Evolutionary conservation across 2,888 invertebrate species (phyloP), one percentile per base, ranked within the genome.

Genomic region (Drosophila emarginata): DNA sequence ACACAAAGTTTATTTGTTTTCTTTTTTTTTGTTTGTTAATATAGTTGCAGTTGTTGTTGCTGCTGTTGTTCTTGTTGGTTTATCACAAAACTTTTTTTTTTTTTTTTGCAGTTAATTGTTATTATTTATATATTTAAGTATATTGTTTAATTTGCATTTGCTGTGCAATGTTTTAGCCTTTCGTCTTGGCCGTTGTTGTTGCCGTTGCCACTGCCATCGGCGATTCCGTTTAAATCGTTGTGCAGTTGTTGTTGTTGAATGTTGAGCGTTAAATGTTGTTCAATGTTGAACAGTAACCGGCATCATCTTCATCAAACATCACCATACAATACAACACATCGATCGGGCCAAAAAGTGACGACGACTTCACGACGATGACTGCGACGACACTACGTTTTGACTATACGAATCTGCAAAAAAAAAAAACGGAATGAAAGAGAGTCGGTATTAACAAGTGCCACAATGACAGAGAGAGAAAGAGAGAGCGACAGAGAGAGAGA

Each of bases 161-260:
- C 28, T 18, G 53, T 50, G 15, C 45, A 45, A 45, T 45, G 11
- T 45, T 4, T 45, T 45, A 45, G 45, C 45, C 45, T 45, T 45
- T 12, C 45, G 54, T 54, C 7, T 26, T 51, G 14, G 36, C 57
- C 39, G 21, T 57, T 56, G n/a, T 61, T 63, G 78, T 32, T 26
- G 26, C 26, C 62, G 81, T 53, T 78, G 78, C 67, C 67, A 78
- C 68, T 68, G 77, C 80, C 82, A 82, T 82, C 77, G 82, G 75
- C 80, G 67, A 65, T 78, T 74, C 80, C 74, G 81, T 80, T 80
- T 32, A 9, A 1, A 9, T 9, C 32, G 32, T 32, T 32, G 32
- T 32, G 32, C 11, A 70, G 21, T 45, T 45, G 45, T 32, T 53
- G 53, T 32, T 53, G 45, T 14, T 45, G 45, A 45, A 45, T 12